Conservation (phyloP, 2,888 invertebrate genomes). For the Epirrhoe alternata region DNA sequence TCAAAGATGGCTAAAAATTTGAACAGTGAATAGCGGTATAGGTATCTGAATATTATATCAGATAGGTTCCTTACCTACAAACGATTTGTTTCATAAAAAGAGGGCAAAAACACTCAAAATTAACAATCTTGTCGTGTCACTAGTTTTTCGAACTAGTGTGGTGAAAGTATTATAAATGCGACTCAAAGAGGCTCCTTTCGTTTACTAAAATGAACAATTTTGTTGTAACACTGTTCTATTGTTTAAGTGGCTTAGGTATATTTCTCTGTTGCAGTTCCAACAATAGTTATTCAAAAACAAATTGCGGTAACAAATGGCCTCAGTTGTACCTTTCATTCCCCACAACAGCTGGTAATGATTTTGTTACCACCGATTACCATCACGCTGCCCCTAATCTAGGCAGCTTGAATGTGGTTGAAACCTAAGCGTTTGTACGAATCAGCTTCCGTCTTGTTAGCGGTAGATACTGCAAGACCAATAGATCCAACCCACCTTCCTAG, state of each 20-base stretch:
- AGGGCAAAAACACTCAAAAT: too few relatives aligned
- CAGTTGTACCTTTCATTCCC: slow-evolving; percentile 37
- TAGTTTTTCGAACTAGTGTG: too few relatives aligned
- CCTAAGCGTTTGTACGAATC: not conserved
- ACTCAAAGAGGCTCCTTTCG: too few relatives aligned
- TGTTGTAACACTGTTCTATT: too few relatives aligned
- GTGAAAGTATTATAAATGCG: too few relatives aligned
- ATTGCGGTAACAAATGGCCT: slow-evolving; percentile 49
- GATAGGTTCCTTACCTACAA: too few relatives aligned
- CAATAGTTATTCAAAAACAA: slow-evolving; percentile 40
- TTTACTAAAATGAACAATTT: too few relatives aligned
- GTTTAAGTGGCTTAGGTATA: too few relatives aligned
- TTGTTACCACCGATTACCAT: slow-evolving; percentile 62
- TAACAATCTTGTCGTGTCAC: too few relatives aligned
- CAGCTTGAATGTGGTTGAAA: slow-evolving; percentile 40
- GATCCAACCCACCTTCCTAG: too few relatives aligned
- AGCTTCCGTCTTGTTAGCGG: not conserved
- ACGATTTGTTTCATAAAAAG: too few relatives aligned
- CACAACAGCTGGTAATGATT: slow-evolving; percentile 51
- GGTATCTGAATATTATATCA: not conserved
- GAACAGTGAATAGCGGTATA: slow-evolving; percentile 12
- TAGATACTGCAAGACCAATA: too few relatives aligned
- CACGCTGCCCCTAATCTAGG: slow-evolving; percentile 52
- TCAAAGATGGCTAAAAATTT: slow-evolving; percentile 54
- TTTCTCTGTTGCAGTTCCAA: not conserved